Percentiles rank a stretch among this genome's conserved stretches.
These are phyloP conservation scores for Agapornis canus DNA, from an alignment of 2,797 vertebrate species.

Conservation along the genomic window DNA sequence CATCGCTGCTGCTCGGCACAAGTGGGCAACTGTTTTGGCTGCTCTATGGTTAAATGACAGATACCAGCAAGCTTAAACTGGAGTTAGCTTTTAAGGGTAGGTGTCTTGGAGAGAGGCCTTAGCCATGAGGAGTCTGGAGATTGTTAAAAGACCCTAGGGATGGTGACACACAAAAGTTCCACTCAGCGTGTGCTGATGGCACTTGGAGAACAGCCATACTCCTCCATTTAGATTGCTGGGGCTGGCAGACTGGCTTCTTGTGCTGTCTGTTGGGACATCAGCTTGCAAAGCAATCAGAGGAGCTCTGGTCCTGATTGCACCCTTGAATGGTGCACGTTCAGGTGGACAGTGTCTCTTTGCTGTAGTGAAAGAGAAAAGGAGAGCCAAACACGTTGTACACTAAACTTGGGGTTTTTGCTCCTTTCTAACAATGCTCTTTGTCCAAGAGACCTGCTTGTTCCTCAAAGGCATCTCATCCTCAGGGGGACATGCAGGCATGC, in stretches of 20 bases:
- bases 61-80: background rate
- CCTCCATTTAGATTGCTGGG: background rate
- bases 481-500: background rate
- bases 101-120: background rate
- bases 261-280: background rate
- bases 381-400: background rate
- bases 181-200: background rate
- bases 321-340: background rate
- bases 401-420: background rate
- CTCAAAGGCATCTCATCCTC: background rate
- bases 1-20: background rate
- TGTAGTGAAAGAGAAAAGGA: background rate
- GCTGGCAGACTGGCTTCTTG: background rate
- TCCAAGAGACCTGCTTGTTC: background rate
- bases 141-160: background rate
- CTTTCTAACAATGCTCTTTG: background rate
- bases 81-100: background rate
- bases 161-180: background rate
- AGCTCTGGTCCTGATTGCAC: background rate
- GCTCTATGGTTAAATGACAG: rapidly evolving
- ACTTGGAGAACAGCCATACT: background rate
- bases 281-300: background rate
- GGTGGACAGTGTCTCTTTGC: background rate
- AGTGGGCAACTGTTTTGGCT: background rate
- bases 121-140: background rate